phyloP scores from a whole-genome alignment of 2,113 vertebrate genomes.

The Polyodon spathula region DNA sequence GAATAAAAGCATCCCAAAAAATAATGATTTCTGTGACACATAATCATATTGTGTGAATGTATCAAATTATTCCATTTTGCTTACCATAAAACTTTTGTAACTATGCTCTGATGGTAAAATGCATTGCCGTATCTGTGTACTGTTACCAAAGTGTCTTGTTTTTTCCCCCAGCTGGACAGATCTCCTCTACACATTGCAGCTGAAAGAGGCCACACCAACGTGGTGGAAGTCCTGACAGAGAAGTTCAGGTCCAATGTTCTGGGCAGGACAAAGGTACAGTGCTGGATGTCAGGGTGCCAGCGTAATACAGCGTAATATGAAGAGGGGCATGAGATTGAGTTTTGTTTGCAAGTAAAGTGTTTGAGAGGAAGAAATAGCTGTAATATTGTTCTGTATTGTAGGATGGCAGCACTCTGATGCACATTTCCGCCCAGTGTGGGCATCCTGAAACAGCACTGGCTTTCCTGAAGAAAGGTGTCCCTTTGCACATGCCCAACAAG shows the following conservation, averaged over 20 bases:
- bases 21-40: too few species aligned
- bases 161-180: conserved; percentile 30
- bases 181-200: conserved; percentile 41
- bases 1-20: too few species aligned
- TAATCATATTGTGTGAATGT: too few species aligned
- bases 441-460: conserved; percentile 36
- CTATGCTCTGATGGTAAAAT: too few species aligned
- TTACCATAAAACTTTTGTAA: too few species aligned
- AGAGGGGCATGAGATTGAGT: too few species aligned
- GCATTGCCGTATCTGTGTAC: not conserved
- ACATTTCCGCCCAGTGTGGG: conserved; percentile 42
- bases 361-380: too few species aligned
- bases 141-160: not conserved
- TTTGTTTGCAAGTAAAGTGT: too few species aligned
- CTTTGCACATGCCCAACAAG: conserved; percentile 47
- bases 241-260: conserved; percentile 44
- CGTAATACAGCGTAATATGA: too few species aligned
- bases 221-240: conserved; percentile 39
- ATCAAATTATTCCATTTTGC: too few species aligned
- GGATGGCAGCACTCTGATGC: conserved; percentile 45
- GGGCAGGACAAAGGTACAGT: conserved; percentile 37
- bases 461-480: conserved; percentile 42
- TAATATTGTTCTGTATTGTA: conserved; percentile 6
- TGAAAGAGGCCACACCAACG: conserved; percentile 37
- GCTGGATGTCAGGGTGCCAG: too few species aligned